phyloP scores from a whole-genome alignment of 1,140 invertebrate genomes.

The Neoseiulus cucumeris region DNA sequence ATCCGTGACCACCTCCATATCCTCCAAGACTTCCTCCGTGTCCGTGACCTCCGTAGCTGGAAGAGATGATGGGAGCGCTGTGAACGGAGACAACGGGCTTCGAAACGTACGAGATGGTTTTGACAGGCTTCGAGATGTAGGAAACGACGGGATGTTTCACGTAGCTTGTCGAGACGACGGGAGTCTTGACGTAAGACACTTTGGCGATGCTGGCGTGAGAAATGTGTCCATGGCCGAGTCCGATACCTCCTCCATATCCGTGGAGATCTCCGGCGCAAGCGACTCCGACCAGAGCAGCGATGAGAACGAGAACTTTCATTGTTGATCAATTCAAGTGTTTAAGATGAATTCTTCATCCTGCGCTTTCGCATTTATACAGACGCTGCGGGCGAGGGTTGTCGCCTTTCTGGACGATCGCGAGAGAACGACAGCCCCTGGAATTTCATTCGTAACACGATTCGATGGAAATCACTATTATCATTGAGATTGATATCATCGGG shows the following conservation, averaged over 20 bases:
- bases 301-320: not conserved
- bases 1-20: slow-evolving; percentile 4
- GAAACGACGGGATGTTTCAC: slow-evolving; percentile 4
- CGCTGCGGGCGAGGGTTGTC: no score
- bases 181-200: slow-evolving; percentile 4
- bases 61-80: not conserved
- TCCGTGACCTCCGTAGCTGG: not conserved
- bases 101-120: slow-evolving; percentile 9
- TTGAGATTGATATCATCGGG: no score
- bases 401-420: no score
- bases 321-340: no score
- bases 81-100: not conserved
- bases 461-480: no score
- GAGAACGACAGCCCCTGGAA: no score
- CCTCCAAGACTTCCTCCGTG: not conserved
- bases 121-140: slow-evolving; percentile 1
- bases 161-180: not conserved
- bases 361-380: no score
- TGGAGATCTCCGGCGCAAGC: not conserved
- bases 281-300: not conserved
- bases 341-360: no score
- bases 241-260: not conserved
- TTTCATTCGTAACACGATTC: no score
- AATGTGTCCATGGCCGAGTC: not conserved
- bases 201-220: slow-evolving; percentile 1